Conservation (phyloP, 1,140 invertebrate species). For the Aporrectodea caliginosa region DNA sequence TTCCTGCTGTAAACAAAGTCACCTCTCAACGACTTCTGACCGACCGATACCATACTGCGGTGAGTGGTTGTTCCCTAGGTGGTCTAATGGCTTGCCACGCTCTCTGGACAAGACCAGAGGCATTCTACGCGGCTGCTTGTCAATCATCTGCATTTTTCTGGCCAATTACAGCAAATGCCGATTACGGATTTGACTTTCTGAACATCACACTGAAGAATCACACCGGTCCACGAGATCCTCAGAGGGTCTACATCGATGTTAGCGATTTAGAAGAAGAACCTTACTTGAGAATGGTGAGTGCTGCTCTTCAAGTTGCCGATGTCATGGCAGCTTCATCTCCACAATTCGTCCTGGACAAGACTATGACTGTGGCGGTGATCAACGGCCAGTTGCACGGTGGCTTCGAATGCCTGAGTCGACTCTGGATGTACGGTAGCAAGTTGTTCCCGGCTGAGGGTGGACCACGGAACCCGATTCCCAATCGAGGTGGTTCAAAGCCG, state of each 20-base stretch:
- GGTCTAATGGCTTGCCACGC: not conserved
- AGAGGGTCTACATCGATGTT: not conserved
- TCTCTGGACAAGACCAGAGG: not conserved
- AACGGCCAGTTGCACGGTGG: not conserved
- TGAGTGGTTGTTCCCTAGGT: not conserved
- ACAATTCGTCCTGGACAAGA: not conserved
- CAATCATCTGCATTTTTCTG: not conserved
- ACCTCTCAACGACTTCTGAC: not conserved
- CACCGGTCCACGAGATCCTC: not conserved
- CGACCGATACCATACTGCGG: not conserved
- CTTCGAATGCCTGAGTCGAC: not conserved
- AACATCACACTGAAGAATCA: not conserved
- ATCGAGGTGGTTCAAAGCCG: too few species aligned
- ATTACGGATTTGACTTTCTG: not conserved
- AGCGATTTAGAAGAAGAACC: not conserved
- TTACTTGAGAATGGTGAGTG: not conserved
- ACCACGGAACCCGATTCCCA: not conserved
- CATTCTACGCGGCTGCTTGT: not conserved
- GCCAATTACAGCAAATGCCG: not conserved
- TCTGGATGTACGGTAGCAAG: not conserved
- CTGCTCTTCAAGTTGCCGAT: not conserved
- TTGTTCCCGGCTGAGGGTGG: not conserved
- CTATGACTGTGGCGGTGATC: not conserved
- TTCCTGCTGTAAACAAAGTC: not conserved
- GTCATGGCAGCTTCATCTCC: not conserved